Base-by-base conservation (phyloP, 2,888 invertebrate species). In the Pristionchus exspectatus region DNA sequence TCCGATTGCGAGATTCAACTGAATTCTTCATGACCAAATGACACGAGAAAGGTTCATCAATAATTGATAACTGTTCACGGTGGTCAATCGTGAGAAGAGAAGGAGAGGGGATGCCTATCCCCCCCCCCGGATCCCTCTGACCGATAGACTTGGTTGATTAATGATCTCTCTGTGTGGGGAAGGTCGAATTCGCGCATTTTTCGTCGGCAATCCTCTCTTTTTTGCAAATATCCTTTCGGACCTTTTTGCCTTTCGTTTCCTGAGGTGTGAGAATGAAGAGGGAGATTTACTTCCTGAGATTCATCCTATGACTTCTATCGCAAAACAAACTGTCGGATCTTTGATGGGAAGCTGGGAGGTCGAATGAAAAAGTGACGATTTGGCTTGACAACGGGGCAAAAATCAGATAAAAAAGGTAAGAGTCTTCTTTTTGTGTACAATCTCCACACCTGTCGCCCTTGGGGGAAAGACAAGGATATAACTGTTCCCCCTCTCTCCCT, bases 161-260 rank as follows among this genome's bases (percentile, higher is more conserved):
- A 63, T 63, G n/a, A 63, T 63, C 24, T 63, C 63, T 63, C 63
- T 63, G 63, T 63, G 63, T 63, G 38, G 81, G 81, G 50, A 81
- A 81, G 50, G 81, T 50, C 81, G 81, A 81, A 44, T 81, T 81
- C 44, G 81, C 81, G 81, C 81, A 81, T 50, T 81, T 50, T 81
- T 72, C 72, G 30, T 72, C 72, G 16, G 30, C 30, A n/a, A 33
- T 18, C 50, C 44, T 44, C 27, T n/a, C 38, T 24, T 24, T 81
- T 81, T 81, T 81, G 10, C n/a, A 2, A 14, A 1, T 50, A 2
- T 38, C 33, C 81, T 44, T 81, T 81, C 44, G 44, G 81, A 10
- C 14, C 21, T 38, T 81, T 50, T 50, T 81, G 14, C n/a, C 33
- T 30, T 50, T 50, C 81, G 38, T 24, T 81, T 81, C 50, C 50